Conservation (phyloP, 2,888 invertebrate genomes). For the Bellardia pandia region DNA sequence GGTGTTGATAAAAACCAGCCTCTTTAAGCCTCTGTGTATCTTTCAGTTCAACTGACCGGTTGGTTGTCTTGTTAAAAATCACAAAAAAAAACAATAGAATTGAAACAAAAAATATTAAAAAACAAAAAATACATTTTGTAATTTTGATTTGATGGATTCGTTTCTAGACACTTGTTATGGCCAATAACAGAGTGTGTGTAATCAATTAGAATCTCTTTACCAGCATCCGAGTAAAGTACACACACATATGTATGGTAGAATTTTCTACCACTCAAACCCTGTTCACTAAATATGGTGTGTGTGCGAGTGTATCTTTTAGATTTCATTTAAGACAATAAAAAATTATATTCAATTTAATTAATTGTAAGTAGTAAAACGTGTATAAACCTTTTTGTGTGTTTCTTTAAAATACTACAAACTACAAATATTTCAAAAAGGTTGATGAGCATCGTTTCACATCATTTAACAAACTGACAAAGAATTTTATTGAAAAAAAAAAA, state of each 20-base stretch:
- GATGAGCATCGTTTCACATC: constrained; percentile 27
- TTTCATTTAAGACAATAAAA: constrained; percentile 59
- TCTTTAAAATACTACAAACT: not conserved
- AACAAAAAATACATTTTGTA: constrained; percentile 15
- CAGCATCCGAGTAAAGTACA: not conserved
- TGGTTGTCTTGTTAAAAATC: not conserved
- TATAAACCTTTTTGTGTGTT: constrained; percentile 29
- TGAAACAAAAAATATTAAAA: not conserved
- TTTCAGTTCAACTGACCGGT: not conserved
- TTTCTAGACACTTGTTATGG: constrained; percentile 53
- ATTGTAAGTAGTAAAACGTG: constrained; percentile 60
- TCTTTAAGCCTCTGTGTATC: not conserved
- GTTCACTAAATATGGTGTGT: not conserved
- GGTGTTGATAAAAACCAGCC: constrained; percentile 45
- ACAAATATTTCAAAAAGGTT: constrained; percentile 16
- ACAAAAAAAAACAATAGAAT: not conserved
- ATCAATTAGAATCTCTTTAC: constrained; percentile 51
- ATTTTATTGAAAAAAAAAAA: not conserved
- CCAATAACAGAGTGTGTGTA: constrained; percentile 35
- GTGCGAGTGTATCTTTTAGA: constrained; percentile 19
- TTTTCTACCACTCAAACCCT: not conserved
- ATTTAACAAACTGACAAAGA: constrained; percentile 14
- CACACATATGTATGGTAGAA: not conserved
- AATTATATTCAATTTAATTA: constrained; percentile 61
- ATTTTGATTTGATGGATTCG: constrained; percentile 58